Base-by-base conservation (phyloP, 1,140 invertebrate genomes). In the Tetramorium alpestre region DNA sequence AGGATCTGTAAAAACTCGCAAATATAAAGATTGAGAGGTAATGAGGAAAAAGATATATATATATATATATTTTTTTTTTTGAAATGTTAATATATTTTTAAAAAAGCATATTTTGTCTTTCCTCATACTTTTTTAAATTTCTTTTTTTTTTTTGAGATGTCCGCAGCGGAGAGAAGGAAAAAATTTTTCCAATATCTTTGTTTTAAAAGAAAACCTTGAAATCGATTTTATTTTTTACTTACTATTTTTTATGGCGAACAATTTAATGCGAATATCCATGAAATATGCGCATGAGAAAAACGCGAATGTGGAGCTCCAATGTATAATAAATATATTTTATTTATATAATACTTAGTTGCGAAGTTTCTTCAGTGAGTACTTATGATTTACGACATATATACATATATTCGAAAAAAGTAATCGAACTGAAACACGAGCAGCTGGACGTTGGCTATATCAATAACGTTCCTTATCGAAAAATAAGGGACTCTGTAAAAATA, bases 391-490 rank as follows among this genome's bases (percentile, higher is more conserved):
- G 38, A 78, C 62, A 81, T n/a, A 13, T 62, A 80, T n/a, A n/a
- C 5, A 25, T 7, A 16, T 8, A 70, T 16, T n/a, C 0, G 8
- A 69, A 6, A 80, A 33, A 56, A 67, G 44, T 60, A 80, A 73
- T 70, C n/a, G 28, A 89, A 16, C n/a, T 49, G 72, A 70, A 44
- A 49, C 38, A 65, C 3, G 28, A 54, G 54, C 62, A 18, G 62
- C 38, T 38, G 60, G 58, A 41, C 7, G 64, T 87, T 67, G 85
- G 62, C 72, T 90, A 84, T 87, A 84, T 87, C 89, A 89, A 87
- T 89, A 90, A 78, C 82, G 70, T 33, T 89, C 11, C 62, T 38
- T 18, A 28, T 84, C 49, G 4, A 76, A 13, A 10, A 25, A 80
- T 28, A 67, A 76, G 86, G 13, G 56, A 72, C 58, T 76, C 18